Evolutionary conservation across 2,888 invertebrate genomes (phyloP).

Genomic region (Hemithea aestivaria): DNA sequence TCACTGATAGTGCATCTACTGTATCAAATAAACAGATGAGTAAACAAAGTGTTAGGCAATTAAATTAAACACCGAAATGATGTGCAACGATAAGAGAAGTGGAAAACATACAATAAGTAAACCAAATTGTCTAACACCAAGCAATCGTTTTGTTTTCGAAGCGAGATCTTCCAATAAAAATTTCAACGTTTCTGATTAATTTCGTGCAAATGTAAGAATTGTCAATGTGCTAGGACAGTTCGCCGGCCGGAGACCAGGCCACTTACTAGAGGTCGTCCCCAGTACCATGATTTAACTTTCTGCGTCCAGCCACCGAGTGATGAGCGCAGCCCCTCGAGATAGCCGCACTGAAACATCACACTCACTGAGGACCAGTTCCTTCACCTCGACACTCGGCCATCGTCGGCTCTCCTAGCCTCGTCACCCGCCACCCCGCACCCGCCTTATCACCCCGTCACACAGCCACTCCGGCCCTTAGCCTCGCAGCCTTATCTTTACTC

Average conservation of each 20-base stretch:
- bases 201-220: slow-evolving; percentile 74
- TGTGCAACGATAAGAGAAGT: slow-evolving; percentile 70
- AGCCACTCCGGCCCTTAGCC: slow-evolving; percentile 9
- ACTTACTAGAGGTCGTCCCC: slow-evolving; percentile 98
- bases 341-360: slow-evolving; percentile 90
- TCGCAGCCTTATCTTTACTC: slow-evolving; percentile 36
- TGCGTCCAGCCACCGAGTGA: slow-evolving; percentile 97
- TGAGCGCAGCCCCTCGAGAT: slow-evolving; percentile 95
- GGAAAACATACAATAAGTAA: slow-evolving; percentile 61
- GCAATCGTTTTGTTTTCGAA: slow-evolving; percentile 66
- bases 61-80: slow-evolving; percentile 65
- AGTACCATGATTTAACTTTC: slow-evolving; percentile 98
- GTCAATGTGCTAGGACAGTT: slow-evolving; percentile 74
- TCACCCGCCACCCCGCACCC: too few relatives aligned
- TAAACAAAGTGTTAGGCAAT: slow-evolving; percentile 45
- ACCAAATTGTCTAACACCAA: slow-evolving; percentile 65
- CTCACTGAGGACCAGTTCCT: slow-evolving; percentile 70
- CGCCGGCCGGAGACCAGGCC: slow-evolving; percentile 70
- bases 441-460: slow-evolving; percentile 9
- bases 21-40: slow-evolving; percentile 41
- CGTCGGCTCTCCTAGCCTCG: slow-evolving; percentile 29
- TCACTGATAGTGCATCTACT: slow-evolving; percentile 55
- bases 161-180: slow-evolving; percentile 66
- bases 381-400: slow-evolving; percentile 34
- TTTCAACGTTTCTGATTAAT: slow-evolving; percentile 44